phyloP scores from a whole-genome alignment of 2,888 invertebrate genomes.

The Camponotus fellah region DNA sequence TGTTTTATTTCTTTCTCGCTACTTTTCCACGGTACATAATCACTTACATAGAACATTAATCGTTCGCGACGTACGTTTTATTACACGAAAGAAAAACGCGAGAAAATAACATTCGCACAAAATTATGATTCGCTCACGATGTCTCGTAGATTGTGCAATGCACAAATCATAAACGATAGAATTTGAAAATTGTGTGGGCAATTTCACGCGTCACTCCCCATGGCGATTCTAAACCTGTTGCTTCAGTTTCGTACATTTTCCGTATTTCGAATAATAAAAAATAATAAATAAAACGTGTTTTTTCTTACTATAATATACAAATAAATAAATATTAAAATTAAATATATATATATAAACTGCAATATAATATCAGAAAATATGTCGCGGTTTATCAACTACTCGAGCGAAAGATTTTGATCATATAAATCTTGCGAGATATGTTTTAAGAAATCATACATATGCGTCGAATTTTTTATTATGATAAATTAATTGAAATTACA shows the following conservation, averaged over 20 bases:
- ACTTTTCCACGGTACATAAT: not conserved
- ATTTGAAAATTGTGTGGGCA: not conserved
- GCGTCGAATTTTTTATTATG: not conserved
- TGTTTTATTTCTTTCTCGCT: not conserved
- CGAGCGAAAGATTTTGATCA: not conserved
- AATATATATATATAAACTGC: not conserved
- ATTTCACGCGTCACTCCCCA: not conserved
- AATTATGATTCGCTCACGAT: not conserved
- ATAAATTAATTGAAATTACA: too few species aligned
- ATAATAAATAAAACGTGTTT: too few species aligned
- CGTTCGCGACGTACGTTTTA: not conserved
- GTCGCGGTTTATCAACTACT: not conserved
- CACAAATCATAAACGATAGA: not conserved
- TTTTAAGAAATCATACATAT: slow-evolving; percentile 5
- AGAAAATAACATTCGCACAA: not conserved
- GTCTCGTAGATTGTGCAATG: not conserved
- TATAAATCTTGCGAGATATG: not conserved
- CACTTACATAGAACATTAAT: not conserved
- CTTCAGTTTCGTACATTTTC: not conserved
- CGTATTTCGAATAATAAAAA: not conserved
- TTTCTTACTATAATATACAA: not conserved
- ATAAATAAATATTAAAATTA: not conserved
- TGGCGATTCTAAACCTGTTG: slow-evolving; percentile 15
- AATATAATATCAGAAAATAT: not conserved
- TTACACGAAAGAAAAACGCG: not conserved